These are phyloP conservation scores for Saccopteryx bilineata DNA, from an alignment of 2,113 vertebrate genomes.

Conservation along the genomic window DNA sequence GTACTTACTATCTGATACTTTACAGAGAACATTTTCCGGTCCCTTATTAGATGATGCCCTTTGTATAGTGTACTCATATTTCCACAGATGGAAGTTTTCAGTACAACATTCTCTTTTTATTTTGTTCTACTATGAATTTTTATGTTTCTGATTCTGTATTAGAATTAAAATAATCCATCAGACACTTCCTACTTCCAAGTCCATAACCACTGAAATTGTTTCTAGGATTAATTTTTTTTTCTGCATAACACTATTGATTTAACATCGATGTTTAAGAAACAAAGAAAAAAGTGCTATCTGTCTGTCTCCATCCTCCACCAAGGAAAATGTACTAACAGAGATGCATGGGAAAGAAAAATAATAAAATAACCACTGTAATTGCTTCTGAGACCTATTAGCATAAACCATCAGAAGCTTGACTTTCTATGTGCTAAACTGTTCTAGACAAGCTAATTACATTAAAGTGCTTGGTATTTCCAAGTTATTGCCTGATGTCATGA, in stretches of 20 bases:
- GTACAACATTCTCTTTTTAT: not conserved
- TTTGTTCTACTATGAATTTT: slow-evolving; percentile 17
- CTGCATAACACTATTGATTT: slow-evolving; percentile 54
- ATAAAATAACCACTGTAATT: slow-evolving; percentile 63
- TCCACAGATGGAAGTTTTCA: slow-evolving; percentile 3
- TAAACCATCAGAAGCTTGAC: slow-evolving; percentile 69
- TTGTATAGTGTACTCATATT: not conserved
- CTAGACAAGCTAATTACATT: slow-evolving; percentile 79
- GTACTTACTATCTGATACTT: not conserved
- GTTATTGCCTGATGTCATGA: slow-evolving; percentile 70
- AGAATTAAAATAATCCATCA: slow-evolving; percentile 47
- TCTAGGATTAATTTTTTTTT: not conserved
- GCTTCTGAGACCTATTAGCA: slow-evolving; percentile 65
- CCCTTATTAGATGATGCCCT: not conserved
- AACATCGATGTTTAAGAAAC: slow-evolving; percentile 58
- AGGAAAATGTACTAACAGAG: slow-evolving; percentile 52
- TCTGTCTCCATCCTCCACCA: slow-evolving; percentile 1
- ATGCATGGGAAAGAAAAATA: slow-evolving; percentile 52
- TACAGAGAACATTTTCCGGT: not conserved
- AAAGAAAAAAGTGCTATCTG: slow-evolving; percentile 42
- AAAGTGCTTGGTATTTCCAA: slow-evolving; percentile 76
- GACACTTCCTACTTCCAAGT: not conserved
- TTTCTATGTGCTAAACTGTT: slow-evolving; percentile 80
- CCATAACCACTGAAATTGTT: slow-evolving; percentile 12
- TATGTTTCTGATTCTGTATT: not conserved